These are phyloP conservation scores for Furcula furcula DNA, from an alignment of 2,888 invertebrate genomes.

Conservation along the genomic window DNA sequence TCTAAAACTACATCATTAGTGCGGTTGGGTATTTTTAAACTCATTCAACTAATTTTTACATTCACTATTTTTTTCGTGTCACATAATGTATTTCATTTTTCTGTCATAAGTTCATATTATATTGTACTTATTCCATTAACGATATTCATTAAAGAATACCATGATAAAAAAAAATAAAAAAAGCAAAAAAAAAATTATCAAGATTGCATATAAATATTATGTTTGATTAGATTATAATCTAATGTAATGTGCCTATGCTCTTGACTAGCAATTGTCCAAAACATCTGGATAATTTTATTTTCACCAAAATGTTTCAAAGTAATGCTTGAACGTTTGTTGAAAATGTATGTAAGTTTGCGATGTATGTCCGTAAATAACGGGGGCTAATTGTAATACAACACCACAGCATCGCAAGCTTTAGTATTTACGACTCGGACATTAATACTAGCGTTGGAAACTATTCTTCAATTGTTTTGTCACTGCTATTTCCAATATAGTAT, in stretches of 20 bases:
- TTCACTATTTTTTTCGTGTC: constrained; percentile 54
- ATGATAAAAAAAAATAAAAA: constrained; percentile 59
- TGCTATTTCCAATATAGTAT: constrained; percentile 25
- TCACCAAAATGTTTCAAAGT: constrained; percentile 36
- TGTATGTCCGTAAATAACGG: constrained; percentile 30
- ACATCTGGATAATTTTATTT: constrained; percentile 54
- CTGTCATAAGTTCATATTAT: constrained; percentile 72
- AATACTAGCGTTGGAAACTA: constrained; percentile 17
- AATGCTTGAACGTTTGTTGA: constrained; percentile 33
- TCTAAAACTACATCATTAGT: constrained; percentile 54
- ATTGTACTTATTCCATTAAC: constrained; percentile 79
- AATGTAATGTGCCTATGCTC: constrained; percentile 76
- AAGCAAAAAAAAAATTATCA: constrained; percentile 64
- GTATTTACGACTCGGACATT: constrained; percentile 21
- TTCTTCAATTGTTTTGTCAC: constrained; percentile 9
- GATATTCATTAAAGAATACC: constrained; percentile 75
- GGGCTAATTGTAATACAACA: constrained; percentile 39
- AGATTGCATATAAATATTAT: constrained; percentile 74
- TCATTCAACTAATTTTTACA: constrained; percentile 59
- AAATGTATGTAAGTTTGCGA: constrained; percentile 43
- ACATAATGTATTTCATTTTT: constrained; percentile 59
- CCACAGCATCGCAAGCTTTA: constrained; percentile 46
- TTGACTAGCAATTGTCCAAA: constrained; percentile 52
- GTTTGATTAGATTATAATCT: constrained; percentile 72
- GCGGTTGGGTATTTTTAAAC: constrained; percentile 69